These are phyloP conservation scores for Dorcus parallelipipedus DNA, from an alignment of 2,888 invertebrate species.

Conservation along the genomic window DNA sequence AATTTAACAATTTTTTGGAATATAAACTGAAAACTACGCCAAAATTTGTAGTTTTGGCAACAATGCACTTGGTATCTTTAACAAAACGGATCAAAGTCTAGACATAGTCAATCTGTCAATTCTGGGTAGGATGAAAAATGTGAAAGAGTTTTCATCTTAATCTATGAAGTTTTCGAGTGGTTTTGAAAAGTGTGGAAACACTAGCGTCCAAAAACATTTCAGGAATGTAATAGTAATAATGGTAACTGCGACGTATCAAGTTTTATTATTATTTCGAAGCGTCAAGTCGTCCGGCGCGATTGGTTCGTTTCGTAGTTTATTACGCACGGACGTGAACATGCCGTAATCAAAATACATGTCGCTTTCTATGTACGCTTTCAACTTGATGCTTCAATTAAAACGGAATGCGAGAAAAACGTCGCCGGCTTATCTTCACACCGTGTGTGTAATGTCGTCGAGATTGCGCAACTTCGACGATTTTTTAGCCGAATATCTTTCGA, in stretches of 20 bases:
- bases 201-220: slow-evolving; percentile 1
- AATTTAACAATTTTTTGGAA: too few relatives aligned
- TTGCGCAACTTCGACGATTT: too few relatives aligned
- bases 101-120: neutral
- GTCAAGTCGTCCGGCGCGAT: slow-evolving; percentile 9
- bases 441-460: too few relatives aligned
- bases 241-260: slow-evolving; percentile 5
- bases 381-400: slow-evolving; percentile 2
- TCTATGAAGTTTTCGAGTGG: neutral
- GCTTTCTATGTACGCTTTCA: neutral
- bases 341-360: slow-evolving; percentile 7
- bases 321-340: slow-evolving; percentile 2
- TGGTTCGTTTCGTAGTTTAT: slow-evolving; percentile 12
- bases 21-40: too few relatives aligned
- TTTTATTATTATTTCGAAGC: slow-evolving; percentile 10
- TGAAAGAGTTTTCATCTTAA: too few relatives aligned
- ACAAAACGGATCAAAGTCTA: too few relatives aligned
- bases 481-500: too few relatives aligned
- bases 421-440: neutral
- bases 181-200: neutral
- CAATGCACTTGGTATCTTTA: too few relatives aligned
- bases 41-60: too few relatives aligned
- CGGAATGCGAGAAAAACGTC: neutral
- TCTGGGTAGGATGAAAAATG: neutral
- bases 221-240: neutral